Evolutionary conservation across 2,113 vertebrate species (phyloP).

Genomic region (Oceanodroma tethys): DNA sequence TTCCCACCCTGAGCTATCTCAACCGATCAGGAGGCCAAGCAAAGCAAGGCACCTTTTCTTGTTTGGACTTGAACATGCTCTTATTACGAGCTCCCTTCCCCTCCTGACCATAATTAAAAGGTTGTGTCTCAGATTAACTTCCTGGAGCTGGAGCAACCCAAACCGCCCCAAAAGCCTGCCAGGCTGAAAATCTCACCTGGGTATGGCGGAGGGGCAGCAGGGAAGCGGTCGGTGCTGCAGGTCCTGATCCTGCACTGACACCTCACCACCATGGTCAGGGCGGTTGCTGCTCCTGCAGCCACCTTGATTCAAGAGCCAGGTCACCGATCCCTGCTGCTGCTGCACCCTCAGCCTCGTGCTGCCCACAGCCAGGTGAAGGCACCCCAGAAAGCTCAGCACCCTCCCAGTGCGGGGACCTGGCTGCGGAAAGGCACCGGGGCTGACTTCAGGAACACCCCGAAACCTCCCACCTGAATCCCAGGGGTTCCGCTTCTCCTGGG

Average conservation of each 20-base stretch:
- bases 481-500: neutral
- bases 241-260: neutral
- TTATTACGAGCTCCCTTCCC: neutral
- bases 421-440: neutral
- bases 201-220: neutral
- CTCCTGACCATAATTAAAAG: neutral
- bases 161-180: neutral
- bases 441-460: neutral
- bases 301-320: neutral
- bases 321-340: neutral
- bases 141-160: neutral
- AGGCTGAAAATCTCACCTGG: neutral
- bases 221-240: neutral
- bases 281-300: neutral
- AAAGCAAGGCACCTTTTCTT: neutral
- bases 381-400: neutral
- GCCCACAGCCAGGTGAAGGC: neutral
- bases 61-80: neutral
- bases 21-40: neutral
- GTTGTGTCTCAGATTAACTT: neutral
- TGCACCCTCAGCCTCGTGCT: neutral
- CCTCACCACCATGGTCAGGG: neutral
- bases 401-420: fast-evolving
- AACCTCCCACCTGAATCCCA: neutral
- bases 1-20: neutral